Percentiles rank a stretch among this genome's conserved stretches.
Evolutionary conservation across 1,140 invertebrate genomes (phyloP).

Genomic region (Heliconius himera): DNA sequence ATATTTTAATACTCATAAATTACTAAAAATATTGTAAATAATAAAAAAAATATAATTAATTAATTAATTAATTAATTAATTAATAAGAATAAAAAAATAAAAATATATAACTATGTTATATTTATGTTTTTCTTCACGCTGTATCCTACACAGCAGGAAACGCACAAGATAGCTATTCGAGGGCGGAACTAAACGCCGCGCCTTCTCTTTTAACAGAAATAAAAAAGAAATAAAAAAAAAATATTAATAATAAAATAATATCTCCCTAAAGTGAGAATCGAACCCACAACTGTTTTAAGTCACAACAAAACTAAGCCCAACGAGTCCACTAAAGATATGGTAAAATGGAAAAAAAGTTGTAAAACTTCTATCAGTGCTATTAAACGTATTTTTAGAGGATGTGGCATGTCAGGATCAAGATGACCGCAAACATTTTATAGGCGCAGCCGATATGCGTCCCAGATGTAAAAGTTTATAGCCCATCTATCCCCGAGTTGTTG

Average conservation of each 20-base stretch:
- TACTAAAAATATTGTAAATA: no score
- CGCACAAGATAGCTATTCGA: no score
- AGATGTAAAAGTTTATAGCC: constrained; percentile 29
- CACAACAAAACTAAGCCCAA: no score
- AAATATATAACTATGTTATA: no score
- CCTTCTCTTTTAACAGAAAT: not conserved
- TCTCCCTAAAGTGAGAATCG: not conserved
- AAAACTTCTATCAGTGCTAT: not conserved
- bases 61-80: no score
- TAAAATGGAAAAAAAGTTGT: not conserved
- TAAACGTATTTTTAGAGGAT: constrained; percentile 8
- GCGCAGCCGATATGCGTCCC: constrained; percentile 28
- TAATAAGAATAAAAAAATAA: no score
- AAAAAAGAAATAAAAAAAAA: no score
- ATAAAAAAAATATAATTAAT: no score
- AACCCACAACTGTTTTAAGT: no score
- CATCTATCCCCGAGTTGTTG: constrained; percentile 15
- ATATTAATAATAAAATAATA: not conserved
- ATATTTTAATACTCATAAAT: no score
- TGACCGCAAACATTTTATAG: constrained; percentile 33
- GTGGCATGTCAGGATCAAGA: constrained; percentile 27
- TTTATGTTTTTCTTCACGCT: no score
- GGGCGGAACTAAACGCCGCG: not conserved
- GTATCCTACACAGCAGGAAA: no score
- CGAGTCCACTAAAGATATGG: not conserved